Conservation (phyloP, 1,140 invertebrate species). For the Drosophila ironensis region DNA sequence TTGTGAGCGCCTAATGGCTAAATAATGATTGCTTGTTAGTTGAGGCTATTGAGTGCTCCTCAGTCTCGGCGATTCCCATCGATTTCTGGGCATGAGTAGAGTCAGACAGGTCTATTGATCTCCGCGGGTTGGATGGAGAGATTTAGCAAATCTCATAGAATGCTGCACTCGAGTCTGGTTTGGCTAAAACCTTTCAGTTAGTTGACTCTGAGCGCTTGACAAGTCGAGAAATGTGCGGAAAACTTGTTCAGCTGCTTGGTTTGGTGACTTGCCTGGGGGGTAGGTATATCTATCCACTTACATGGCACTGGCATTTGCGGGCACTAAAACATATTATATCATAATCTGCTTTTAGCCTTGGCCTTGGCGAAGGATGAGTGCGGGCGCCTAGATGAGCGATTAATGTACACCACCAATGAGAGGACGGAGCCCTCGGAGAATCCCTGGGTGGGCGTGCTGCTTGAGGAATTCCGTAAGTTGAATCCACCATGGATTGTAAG, state of each 20-base stretch:
- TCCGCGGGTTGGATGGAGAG: background rate
- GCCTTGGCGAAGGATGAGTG: conserved; percentile 7
- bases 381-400: conserved; percentile 39
- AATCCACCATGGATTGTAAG: too few relatives aligned
- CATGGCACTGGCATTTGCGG: too few relatives aligned
- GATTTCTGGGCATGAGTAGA: conserved; percentile 4
- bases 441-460: conserved; percentile 50
- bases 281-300: too few relatives aligned
- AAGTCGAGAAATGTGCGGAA: conserved; percentile 7
- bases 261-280: conserved; percentile 20
- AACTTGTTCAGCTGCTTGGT: conserved; percentile 33
- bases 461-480: conserved; percentile 16
- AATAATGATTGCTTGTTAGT: too few relatives aligned
- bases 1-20: conserved; percentile 38
- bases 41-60: too few relatives aligned
- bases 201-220: conserved; percentile 23
- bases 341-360: background rate
- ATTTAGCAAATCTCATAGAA: background rate
- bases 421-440: conserved; percentile 46
- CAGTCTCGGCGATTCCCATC: too few relatives aligned
- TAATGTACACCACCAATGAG: conserved; percentile 12
- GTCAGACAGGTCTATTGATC: background rate
- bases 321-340: too few relatives aligned
- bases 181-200: conserved; percentile 16
- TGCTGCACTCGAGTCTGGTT: background rate